Base-by-base conservation (phyloP, 2,797 vertebrate species). In the Rhinoraja longicauda region DNA sequence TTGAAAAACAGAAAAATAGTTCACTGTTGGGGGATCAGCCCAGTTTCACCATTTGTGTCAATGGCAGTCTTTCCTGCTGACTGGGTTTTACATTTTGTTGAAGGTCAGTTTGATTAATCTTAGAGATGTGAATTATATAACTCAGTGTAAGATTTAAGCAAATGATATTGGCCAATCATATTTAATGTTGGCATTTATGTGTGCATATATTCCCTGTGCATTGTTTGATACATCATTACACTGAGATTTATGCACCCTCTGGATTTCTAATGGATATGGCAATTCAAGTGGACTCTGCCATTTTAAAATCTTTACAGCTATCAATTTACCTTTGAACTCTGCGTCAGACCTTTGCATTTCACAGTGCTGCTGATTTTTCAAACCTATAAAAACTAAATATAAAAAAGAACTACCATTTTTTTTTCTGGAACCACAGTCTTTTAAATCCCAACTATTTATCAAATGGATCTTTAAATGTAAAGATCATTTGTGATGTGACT, bases 101-200 rank as follows among this genome's bases (percentile, higher is more conserved):
- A 32, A 91, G 88, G 32, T 36, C 64, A 90, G 19, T 36, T 91
- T 72, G 88, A 72, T 72, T 91, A 17, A 70, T 72, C 72, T 91
- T 72, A 8, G 36, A 90, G 19, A 70, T 15, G 36, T 36, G 32
- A 72, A 32, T 72, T 45, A 39, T 91, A 64, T 91, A 67, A 72
- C 19, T 72, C 36, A 72, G 36, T 72, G 67, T 36, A 72, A 72
- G 64, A 45, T 91, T 91, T 91, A 91, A 91, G 70, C 45, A 26
- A 88, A 45, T 72, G 32, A 45, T 12, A 91, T 70, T 91, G 64
- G 67, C 17, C 86, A 64, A 70, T 29, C 86, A 73, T 91, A 72
- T 1, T 70, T 70, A 70, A 70, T 64, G 62, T 62, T 36, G 4
- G 21, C 6, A 70, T 90, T 91, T 72, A 72, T 19, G 39, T 70